Base-by-base conservation (phyloP, 92 coral and sea anemone genomes). In the Paramuricea clavata region DNA sequence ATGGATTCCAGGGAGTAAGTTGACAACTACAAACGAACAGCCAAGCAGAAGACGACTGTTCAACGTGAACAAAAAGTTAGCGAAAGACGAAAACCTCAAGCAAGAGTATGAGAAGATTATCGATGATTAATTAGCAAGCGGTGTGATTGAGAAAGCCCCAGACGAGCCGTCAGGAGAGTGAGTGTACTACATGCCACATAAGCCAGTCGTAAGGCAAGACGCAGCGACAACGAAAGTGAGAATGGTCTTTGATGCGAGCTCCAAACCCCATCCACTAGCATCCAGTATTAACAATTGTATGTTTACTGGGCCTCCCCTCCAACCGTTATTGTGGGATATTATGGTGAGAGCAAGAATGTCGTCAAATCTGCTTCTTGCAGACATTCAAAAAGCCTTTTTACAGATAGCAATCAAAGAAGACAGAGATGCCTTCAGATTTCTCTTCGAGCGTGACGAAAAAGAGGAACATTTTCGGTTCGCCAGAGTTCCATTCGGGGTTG, bases 191-290 rank as follows among this genome's bases (percentile, higher is more conserved):
- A 84, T 91, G 89, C 92, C 85, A 21, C 92, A 91, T 68, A 88
- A 91, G 42, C 93, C 93, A 8, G 93, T 83, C 1, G 92, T 88
- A 68, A 80, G 92, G 77, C 72, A 88, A 74, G 78, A 49, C 34
- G 92, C 90, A 25, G 50, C 69, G 34, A 86, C 94, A 22, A 92
- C 92, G 49, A 88, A 92, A 61, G 90, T 85, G 62, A 23, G 89
- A n/a, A 90, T 90, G 91, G 93, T 90, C 13, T 90, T 87, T 39
- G 89, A 84, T 68, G 93, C 89, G 6, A 91, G 93, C 23, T 85
- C 93, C 6, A 91, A 91, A 27, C 89, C 86, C 10, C 86, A 88
- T 22, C 92, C 91, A 15, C 75, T 81, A 42, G 88, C 87, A 16
- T 73, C 47, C 81, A 92, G 92, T 41, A 62, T 89, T 12, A 92